A percentile compares a stretch with the other conserved stretches of the same genome.
phyloP scores from a whole-genome alignment of 2,888 invertebrate species.

The Drosophila pseudotalamancana region DNA sequence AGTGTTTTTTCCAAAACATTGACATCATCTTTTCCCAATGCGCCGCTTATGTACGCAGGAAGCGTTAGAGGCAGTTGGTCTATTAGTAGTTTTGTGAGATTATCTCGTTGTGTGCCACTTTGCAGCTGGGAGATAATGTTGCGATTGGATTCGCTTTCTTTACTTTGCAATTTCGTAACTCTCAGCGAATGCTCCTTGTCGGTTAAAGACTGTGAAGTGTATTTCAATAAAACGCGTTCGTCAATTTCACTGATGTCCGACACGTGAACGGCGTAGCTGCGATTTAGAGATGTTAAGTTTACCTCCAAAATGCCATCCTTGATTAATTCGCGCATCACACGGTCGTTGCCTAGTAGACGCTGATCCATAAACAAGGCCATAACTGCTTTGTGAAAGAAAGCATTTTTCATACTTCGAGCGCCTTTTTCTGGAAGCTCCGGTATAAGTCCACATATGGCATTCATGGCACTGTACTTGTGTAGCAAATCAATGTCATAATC shows the following conservation, averaged over 20 bases:
- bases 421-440: constrained; percentile 42
- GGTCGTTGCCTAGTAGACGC: constrained; percentile 52
- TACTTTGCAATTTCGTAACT: not conserved
- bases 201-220: not conserved
- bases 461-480: constrained; percentile 38
- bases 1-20: constrained; percentile 27
- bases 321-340: constrained; percentile 47
- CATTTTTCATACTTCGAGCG: constrained; percentile 32
- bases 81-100: constrained; percentile 14
- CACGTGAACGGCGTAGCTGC: constrained; percentile 46
- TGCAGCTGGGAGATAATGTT: not conserved
- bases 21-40: constrained; percentile 3
- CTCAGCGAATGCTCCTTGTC: not conserved
- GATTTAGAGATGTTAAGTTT: constrained; percentile 46
- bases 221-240: constrained; percentile 51
- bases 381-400: constrained; percentile 48
- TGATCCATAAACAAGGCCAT: constrained; percentile 55
- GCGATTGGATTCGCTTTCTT: not conserved
- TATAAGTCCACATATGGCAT: constrained; percentile 38
- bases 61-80: constrained; percentile 32
- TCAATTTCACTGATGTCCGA: constrained; percentile 61
- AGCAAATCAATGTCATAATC: constrained; percentile 36
- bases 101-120: constrained; percentile 16
- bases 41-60: constrained; percentile 19
- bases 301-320: constrained; percentile 60